Percentiles rank a stretch among this genome's conserved stretches.
These are phyloP conservation scores for Rhincodon typus DNA, from an alignment of 2,797 vertebrate species.

Conservation along the genomic window DNA sequence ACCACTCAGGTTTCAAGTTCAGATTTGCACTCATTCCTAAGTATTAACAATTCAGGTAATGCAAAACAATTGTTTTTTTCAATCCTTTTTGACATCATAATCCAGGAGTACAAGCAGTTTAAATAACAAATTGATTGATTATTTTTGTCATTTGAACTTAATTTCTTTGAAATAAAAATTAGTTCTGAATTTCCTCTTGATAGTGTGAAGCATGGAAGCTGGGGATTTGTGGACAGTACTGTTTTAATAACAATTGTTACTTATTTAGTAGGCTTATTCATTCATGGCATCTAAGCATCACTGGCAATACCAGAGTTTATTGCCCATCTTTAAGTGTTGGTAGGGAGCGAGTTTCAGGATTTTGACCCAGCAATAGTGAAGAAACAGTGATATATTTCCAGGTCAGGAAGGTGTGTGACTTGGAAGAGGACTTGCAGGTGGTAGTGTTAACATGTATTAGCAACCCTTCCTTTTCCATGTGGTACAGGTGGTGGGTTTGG, in stretches of 20 bases:
- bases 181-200: not conserved
- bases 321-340: not conserved
- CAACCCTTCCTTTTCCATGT: too few relatives aligned
- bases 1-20: slow-evolving; percentile 25
- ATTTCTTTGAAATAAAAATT: not conserved
- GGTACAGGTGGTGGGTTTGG: not conserved
- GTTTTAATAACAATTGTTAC: not conserved
- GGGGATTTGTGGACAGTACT: not conserved
- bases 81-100: not conserved
- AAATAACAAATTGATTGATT: slow-evolving; percentile 8
- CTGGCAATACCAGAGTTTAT: not conserved
- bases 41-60: slow-evolving; percentile 31
- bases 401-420: not conserved
- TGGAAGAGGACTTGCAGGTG: too few relatives aligned
- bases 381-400: not conserved
- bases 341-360: not conserved
- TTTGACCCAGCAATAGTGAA: not conserved
- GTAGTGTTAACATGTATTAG: not conserved
- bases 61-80: not conserved
- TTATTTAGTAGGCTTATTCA: not conserved
- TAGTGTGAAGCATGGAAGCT: not conserved
- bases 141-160: slow-evolving; percentile 11
- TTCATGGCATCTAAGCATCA: not conserved
- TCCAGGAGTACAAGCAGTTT: slow-evolving; percentile 7
- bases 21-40: slow-evolving; percentile 15